Conservation (phyloP, 2,797 vertebrate species). For the Bovichtus diacanthus region DNA sequence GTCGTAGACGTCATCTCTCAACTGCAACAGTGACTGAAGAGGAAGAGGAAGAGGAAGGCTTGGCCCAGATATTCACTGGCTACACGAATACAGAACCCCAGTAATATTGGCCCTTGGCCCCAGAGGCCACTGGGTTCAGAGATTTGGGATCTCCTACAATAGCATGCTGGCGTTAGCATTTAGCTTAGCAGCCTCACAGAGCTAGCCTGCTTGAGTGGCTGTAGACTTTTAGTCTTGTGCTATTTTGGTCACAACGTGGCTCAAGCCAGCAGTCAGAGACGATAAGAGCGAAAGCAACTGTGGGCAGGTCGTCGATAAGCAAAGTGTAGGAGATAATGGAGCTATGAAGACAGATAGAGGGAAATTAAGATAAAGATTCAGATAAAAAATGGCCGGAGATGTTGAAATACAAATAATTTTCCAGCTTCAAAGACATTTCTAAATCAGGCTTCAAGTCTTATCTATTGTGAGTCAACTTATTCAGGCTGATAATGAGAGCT, state of each 20-base stretch:
- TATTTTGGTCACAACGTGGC: background rate
- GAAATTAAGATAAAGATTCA: background rate
- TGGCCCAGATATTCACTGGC: no score
- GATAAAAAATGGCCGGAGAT: background rate
- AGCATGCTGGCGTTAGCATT: background rate
- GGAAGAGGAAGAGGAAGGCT: no score
- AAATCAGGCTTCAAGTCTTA: background rate
- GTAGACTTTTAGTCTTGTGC: no score
- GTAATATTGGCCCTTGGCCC: no score
- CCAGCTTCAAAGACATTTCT: background rate
- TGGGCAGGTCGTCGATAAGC: background rate
- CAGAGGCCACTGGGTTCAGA: no score
- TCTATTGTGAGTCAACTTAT: conserved; percentile 11
- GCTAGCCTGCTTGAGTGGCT: no score
- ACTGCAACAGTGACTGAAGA: no score
- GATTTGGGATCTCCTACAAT: background rate
- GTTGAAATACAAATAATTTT: background rate
- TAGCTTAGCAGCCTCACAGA: background rate
- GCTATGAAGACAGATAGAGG: no score
- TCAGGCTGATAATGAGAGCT: background rate
- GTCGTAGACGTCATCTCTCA: no score
- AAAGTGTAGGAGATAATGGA: background rate
- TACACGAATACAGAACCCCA: no score
- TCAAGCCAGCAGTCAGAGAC: background rate
- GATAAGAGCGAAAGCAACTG: background rate